Conservation (phyloP, 2,113 vertebrate species). For the Eretmochelys imbricata region DNA sequence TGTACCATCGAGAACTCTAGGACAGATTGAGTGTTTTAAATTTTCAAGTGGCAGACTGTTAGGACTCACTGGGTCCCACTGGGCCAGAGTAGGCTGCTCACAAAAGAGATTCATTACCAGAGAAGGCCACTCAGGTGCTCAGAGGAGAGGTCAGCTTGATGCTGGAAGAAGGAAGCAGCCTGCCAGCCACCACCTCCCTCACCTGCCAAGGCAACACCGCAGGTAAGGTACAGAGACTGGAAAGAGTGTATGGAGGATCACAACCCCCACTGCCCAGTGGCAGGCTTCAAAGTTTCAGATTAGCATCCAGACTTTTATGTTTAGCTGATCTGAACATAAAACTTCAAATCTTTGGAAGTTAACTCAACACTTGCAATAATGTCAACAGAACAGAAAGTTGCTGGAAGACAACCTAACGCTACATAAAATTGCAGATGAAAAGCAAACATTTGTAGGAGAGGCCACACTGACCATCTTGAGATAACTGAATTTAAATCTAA, state of each 20-base stretch:
- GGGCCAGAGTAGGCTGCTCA: accelerated
- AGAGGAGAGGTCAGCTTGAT: accelerated
- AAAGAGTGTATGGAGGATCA: not conserved
- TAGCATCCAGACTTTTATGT: not conserved
- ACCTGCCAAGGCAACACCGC: not conserved
- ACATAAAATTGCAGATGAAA: accelerated
- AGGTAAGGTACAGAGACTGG: not conserved
- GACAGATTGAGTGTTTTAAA: not conserved
- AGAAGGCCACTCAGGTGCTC: accelerated
- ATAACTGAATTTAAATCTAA: not conserved
- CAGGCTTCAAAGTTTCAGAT: not conserved
- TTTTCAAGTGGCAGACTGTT: not conserved
- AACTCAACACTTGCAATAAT: not conserved
- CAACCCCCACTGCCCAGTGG: not conserved
- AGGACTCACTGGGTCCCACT: accelerated
- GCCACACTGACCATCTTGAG: accelerated
- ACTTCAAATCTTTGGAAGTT: not conserved
- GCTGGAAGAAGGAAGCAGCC: not conserved
- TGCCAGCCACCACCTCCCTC: not conserved
- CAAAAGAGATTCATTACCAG: not conserved
- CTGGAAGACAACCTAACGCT: not conserved
- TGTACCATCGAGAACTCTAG: not conserved
- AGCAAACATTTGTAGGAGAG: not conserved
- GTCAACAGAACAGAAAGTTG: accelerated
- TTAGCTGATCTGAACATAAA: not conserved